A percentile compares a stretch with the other conserved stretches of the same genome.
Evolutionary conservation across 2,113 vertebrate genomes (phyloP).

Genomic region (Blennius ocellaris): DNA sequence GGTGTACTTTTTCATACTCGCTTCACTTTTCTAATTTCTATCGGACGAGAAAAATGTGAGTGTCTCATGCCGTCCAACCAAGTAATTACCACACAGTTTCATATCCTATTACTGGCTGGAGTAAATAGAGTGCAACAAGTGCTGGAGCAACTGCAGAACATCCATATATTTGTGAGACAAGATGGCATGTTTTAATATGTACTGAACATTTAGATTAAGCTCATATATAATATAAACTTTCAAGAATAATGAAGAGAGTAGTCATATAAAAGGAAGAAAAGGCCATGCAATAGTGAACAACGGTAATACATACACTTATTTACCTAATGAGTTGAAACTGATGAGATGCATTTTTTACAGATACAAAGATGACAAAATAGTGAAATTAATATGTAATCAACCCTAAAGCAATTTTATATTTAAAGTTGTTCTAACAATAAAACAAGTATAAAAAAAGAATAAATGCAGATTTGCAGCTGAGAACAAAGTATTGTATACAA

Average conservation of each 20-base stretch:
- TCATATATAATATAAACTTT: background rate
- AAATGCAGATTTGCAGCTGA: too few species aligned
- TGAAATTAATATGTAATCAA: too few species aligned
- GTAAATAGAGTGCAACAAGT: constrained; percentile 4
- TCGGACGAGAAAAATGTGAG: background rate
- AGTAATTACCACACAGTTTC: constrained; percentile 33
- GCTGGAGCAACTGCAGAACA: constrained; percentile 7
- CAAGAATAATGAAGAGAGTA: background rate
- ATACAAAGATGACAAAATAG: too few species aligned
- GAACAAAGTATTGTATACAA: too few species aligned
- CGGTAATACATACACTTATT: too few species aligned
- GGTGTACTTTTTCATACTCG: constrained; percentile 13
- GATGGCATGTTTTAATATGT: constrained; percentile 1
- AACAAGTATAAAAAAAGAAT: too few species aligned
- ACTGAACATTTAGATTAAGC: background rate
- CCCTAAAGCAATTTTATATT: too few species aligned
- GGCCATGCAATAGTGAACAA: too few species aligned
- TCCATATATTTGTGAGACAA: background rate
- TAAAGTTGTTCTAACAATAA: too few species aligned
- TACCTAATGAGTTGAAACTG: too few species aligned
- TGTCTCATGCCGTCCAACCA: constrained; percentile 20
- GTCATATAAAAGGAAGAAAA: background rate
- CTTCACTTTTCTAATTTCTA: constrained; percentile 12
- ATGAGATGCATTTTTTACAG: too few species aligned
- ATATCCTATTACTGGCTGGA: constrained; percentile 25